A percentile compares a stretch with the other conserved stretches of the same genome.
phyloP scores from a whole-genome alignment of 2,113 vertebrate genomes.

The Seriola rivoliana region DNA sequence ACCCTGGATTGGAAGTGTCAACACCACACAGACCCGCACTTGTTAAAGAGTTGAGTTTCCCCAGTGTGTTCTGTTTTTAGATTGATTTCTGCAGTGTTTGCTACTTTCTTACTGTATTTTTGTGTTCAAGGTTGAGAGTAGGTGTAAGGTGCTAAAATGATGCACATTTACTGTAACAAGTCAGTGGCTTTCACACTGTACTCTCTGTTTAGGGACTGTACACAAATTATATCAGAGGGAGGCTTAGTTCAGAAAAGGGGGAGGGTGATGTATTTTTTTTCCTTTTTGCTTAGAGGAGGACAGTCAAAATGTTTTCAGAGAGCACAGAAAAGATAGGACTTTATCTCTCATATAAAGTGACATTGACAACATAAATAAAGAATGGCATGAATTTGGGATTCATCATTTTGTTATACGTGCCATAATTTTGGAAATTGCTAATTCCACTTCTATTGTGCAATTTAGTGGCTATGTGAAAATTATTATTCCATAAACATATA shows the following conservation, averaged over 20 bases:
- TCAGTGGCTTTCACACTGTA: slow-evolving; percentile 1
- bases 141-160: slow-evolving; percentile 12
- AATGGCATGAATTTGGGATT: background rate
- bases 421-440: background rate
- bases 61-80: slow-evolving; percentile 30
- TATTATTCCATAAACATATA: background rate
- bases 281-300: background rate
- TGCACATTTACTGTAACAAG: slow-evolving; percentile 26
- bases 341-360: background rate
- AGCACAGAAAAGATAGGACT: background rate
- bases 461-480: background rate
- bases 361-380: background rate
- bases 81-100: slow-evolving; percentile 26
- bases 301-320: background rate
- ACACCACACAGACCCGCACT: slow-evolving; percentile 48
- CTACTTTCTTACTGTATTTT: slow-evolving; percentile 27
- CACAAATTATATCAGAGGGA: background rate
- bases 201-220: background rate
- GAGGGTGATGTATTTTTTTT: background rate
- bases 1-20: slow-evolving; percentile 51
- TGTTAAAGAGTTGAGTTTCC: slow-evolving; percentile 49
- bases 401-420: background rate
- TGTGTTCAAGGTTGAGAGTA: background rate
- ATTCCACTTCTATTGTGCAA: background rate
- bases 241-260: background rate